Evolutionary conservation across 2,113 vertebrate genomes (phyloP).

Genomic region (Salvelinus alpinus): DNA sequence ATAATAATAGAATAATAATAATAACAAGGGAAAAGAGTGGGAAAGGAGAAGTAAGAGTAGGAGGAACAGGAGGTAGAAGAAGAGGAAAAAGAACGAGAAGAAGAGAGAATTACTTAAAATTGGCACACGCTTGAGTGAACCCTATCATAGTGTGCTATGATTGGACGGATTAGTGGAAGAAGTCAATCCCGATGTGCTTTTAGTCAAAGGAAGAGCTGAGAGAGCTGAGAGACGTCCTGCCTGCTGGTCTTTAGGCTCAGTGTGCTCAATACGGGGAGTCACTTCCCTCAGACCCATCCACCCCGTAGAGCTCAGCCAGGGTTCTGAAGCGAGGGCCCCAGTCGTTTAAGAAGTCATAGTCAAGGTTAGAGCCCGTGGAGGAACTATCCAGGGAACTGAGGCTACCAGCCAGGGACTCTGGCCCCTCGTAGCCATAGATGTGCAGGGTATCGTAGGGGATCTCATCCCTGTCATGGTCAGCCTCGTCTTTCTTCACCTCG

Average conservation of each 20-base stretch:
- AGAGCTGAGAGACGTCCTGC: not conserved
- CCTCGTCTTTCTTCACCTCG: constrained; percentile 91
- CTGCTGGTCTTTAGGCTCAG: not conserved
- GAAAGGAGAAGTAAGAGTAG: not conserved
- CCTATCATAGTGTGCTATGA: constrained; percentile 1
- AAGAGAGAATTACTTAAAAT: constrained; percentile 1
- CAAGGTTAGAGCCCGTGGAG: constrained; percentile 83
- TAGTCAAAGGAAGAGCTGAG: not conserved
- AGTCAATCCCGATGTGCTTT: not conserved
- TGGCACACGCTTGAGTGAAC: not conserved
- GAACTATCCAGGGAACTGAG: constrained; percentile 88
- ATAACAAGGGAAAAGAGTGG: not conserved
- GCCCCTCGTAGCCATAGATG: constrained; percentile 92
- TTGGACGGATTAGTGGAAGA: not conserved
- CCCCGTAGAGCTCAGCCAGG: constrained; percentile 90
- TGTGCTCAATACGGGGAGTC: constrained; percentile 65
- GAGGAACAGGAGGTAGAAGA: not conserved
- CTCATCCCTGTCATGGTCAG: constrained; percentile 86
- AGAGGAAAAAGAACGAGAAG: not conserved
- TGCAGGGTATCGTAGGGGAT: constrained; percentile 93
- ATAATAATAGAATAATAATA: not conserved
- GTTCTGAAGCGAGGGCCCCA: constrained; percentile 96
- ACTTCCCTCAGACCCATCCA: constrained; percentile 71
- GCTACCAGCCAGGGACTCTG: constrained; percentile 84
- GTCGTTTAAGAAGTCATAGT: constrained; percentile 93